Conservation (phyloP, 1,140 invertebrate genomes). For the Drosophila melanogaster region DNA sequence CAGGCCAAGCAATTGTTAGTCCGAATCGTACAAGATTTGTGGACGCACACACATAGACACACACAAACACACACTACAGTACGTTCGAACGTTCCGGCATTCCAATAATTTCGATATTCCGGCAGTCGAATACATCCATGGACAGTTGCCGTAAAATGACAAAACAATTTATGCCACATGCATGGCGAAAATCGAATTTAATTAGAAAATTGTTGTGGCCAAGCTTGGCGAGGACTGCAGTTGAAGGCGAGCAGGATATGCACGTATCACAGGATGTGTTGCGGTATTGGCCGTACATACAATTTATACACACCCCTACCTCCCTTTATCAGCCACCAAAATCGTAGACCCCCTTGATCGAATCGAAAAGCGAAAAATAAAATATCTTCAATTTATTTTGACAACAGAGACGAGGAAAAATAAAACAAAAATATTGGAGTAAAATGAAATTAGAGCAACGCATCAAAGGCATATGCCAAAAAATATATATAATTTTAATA, state of each 20-base stretch:
- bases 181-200: conserved; percentile 83
- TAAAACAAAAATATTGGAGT: conserved; percentile 45
- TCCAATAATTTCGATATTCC: conserved; percentile 12
- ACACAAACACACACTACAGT: background rate
- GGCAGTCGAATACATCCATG: conserved; percentile 34
- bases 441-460: conserved; percentile 74
- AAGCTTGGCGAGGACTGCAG: conserved; percentile 27
- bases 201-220: conserved; percentile 82
- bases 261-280: conserved; percentile 59
- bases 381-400: conserved; percentile 79
- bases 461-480: conserved; percentile 76
- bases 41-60: background rate
- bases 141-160: conserved; percentile 68
- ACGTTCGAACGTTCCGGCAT: conserved; percentile 4
- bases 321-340: background rate
- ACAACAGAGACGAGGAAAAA: conserved; percentile 53
- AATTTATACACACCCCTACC: conserved; percentile 16
- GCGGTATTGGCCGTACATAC: conserved; percentile 35
- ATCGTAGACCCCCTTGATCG: conserved; percentile 2
- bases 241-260: conserved; percentile 54
- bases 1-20: conserved; percentile 53
- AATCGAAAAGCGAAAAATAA: conserved; percentile 66
- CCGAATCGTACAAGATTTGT: conserved; percentile 40
- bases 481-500: conserved; percentile 78
- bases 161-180: conserved; percentile 83